A percentile compares a stretch with the other conserved stretches of the same genome.
phyloP scores from a whole-genome alignment of 2,888 invertebrate genomes.

The Tachina fera region DNA sequence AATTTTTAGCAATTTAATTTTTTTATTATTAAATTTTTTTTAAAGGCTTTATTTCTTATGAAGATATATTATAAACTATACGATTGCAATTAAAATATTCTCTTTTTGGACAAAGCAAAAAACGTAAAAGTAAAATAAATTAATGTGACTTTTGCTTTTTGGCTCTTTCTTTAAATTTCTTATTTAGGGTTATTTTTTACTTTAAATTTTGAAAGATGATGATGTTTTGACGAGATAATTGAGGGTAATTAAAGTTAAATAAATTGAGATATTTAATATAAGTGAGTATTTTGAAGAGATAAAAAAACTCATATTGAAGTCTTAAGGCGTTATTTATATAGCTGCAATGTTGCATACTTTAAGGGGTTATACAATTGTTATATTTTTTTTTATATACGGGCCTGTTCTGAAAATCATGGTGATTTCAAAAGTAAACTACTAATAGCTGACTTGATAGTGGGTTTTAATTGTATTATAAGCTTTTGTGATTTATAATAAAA shows the following conservation, averaged over 20 bases:
- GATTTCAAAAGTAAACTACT: too few relatives aligned
- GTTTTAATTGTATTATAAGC: too few relatives aligned
- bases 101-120: background rate
- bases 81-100: slow-evolving; percentile 5
- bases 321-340: slow-evolving; percentile 31
- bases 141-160: slow-evolving; percentile 17
- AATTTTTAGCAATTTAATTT: background rate
- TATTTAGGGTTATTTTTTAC: background rate
- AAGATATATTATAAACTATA: background rate
- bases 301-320: background rate
- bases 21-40: background rate
- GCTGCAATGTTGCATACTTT: slow-evolving; percentile 35
- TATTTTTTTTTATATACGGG: too few relatives aligned
- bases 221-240: slow-evolving; percentile 54
- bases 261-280: background rate
- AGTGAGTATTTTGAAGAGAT: background rate
- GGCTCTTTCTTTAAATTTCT: background rate
- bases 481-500: too few relatives aligned
- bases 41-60: background rate
- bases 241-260: slow-evolving; percentile 42
- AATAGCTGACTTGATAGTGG: too few relatives aligned
- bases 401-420: too few relatives aligned
- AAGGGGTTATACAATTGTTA: background rate
- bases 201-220: slow-evolving; percentile 23
- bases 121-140: background rate